phyloP scores from a whole-genome alignment of 2,797 vertebrate species.

The Coregonus suidteri region DNA sequence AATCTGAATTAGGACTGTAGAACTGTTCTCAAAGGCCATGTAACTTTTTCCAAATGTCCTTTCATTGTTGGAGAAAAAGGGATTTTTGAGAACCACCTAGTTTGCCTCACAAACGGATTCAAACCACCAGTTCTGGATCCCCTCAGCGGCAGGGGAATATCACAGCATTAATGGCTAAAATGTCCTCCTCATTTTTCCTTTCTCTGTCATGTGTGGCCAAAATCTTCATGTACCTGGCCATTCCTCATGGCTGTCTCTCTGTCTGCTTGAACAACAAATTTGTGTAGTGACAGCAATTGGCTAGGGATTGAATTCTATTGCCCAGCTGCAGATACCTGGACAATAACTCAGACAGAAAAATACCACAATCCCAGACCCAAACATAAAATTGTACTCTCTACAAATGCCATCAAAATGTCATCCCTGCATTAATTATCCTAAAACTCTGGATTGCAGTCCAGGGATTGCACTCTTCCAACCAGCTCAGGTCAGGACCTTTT shows the following conservation, averaged over 20 bases:
- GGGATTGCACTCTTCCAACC: constrained; percentile 26
- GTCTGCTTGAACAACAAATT: constrained; percentile 57
- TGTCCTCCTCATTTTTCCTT: constrained; percentile 33
- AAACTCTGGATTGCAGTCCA: constrained; percentile 44
- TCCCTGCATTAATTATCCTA: constrained; percentile 63
- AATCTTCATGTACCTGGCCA: constrained; percentile 57
- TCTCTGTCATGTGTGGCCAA: constrained; percentile 52
- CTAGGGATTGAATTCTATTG: constrained; percentile 39
- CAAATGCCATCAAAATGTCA: constrained; percentile 73
- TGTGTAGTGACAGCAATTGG: constrained; percentile 70
- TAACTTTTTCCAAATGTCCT: not conserved
- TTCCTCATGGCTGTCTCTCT: constrained; percentile 52
- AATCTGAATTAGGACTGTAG: not conserved
- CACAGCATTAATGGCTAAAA: constrained; percentile 45
- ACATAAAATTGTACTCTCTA: constrained; percentile 60
- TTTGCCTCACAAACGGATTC: constrained; percentile 7
- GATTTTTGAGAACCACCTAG: constrained; percentile 23
- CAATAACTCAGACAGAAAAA: constrained; percentile 55
- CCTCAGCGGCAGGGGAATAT: constrained; percentile 32
- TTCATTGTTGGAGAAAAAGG: not conserved
- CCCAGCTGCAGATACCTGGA: constrained; percentile 66
- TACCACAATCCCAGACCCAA: constrained; percentile 67
- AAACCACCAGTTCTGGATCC: constrained; percentile 27
- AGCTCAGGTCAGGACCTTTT: constrained; percentile 49
- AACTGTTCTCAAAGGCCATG: not conserved